Evolutionary conservation across 1,140 invertebrate genomes (phyloP), one percentile per base, ranked within the genome.

Genomic region (Ooceraea biroi): DNA sequence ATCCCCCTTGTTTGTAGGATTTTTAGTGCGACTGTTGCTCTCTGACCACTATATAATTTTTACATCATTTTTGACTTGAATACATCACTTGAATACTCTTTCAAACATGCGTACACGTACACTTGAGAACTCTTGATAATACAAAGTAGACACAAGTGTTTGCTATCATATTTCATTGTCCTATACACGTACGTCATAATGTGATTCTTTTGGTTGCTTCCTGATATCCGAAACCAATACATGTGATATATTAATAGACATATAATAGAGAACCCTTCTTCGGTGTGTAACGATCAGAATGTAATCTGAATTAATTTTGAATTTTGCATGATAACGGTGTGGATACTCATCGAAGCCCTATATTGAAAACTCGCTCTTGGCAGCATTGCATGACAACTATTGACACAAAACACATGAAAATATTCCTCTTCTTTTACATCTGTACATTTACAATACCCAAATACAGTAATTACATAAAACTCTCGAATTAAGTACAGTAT

Each of bases 261-360:
- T n/a, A n/a, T n/a, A n/a, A n/a, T n/a, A 48, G 30, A 7, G 36
- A 19, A 0, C 5, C 50, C 50, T 41, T 41, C 12, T 66, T 19
- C 22, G 17, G 66, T 25, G 25, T 36, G 17, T 7, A 44, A 10
- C 27, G 48, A 11, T 25, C 52, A 19, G 12, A 7, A 41, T 44
- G n/a, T 48, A 48, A 50, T 44, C 44, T 44, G n/a, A 63, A 12
- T 46, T 76, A 17, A 68, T 36, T 12, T n/a, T 69, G 19, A 78
- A 78, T 25, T n/a, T n/a, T 80, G 76, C 76, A 80, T 80, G 76
- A 57, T 69, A 71, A 80, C 57, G 17, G 17, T 71, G 5, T 80
- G 65, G 8, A 80, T 41, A 77, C 1, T 22, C 55, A 44, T 68
- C 36, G n/a, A 25, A 46, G 0, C 10, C 8, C 46, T 0, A 66